These are phyloP conservation scores for Enhydra lutris DNA, from an alignment of 2,113 vertebrate genomes.

Conservation along the genomic window DNA sequence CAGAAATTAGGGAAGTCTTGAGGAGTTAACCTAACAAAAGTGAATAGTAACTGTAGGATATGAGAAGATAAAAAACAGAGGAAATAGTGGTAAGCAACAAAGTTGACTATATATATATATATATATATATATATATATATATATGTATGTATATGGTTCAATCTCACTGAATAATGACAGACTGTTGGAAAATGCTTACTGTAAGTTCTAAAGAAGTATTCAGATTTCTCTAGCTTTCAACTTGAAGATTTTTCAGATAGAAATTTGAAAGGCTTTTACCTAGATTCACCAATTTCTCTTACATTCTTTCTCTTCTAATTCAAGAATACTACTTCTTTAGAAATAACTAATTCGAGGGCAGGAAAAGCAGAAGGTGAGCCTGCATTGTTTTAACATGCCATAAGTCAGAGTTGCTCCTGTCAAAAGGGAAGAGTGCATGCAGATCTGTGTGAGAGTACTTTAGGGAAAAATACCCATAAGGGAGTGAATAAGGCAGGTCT, in stretches of 20 bases:
- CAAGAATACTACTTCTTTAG: background rate
- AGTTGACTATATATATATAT: background rate
- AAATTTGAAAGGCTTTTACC: background rate
- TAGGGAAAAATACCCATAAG: background rate
- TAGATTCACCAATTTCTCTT: background rate
- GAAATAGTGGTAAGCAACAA: background rate
- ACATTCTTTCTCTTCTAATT: background rate
- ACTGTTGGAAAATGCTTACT: background rate
- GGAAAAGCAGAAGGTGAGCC: background rate
- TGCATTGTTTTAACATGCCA: background rate
- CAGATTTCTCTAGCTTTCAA: background rate
- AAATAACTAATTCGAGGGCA: background rate
- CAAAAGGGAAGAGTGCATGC: background rate
- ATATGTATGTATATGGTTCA: background rate
- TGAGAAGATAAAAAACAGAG: background rate
- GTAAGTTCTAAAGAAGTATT: background rate
- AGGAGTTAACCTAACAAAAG: background rate
- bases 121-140: too few species aligned
- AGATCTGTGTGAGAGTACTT: background rate
- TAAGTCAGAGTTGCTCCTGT: background rate
- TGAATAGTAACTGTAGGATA: background rate
- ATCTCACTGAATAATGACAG: background rate
- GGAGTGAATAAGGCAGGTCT: background rate
- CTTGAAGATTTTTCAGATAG: constrained; percentile 7
- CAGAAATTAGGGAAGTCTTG: background rate